phyloP scores from a whole-genome alignment of 2,888 invertebrate species.

The Meganola albula region DNA sequence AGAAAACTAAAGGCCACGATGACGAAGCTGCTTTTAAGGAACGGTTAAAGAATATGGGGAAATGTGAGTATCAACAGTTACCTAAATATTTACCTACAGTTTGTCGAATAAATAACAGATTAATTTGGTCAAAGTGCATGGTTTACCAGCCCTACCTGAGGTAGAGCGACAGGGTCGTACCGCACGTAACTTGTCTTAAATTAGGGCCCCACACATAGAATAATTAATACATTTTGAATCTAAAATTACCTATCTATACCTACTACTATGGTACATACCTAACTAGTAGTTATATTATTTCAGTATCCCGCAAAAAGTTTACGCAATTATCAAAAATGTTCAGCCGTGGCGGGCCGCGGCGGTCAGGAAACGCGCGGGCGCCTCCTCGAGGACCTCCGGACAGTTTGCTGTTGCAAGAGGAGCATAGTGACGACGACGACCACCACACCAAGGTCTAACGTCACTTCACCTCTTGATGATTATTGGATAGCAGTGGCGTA shows the following conservation, averaged over 20 bases:
- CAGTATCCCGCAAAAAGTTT: conserved; percentile 88
- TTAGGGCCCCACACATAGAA: too few species aligned
- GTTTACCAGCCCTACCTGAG: too few species aligned
- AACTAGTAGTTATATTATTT: conserved; percentile 23
- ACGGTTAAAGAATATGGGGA: conserved; percentile 88
- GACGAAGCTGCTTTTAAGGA: conserved; percentile 87
- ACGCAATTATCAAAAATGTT: conserved; percentile 87
- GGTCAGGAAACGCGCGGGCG: conserved; percentile 53
- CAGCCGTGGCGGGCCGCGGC: conserved; percentile 80
- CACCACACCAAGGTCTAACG: conserved; percentile 41
- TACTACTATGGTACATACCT: too few species aligned
- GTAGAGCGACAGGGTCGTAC: too few species aligned
- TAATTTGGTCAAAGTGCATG: too few species aligned
- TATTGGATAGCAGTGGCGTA: conserved; percentile 1
- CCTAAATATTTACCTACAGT: too few species aligned
- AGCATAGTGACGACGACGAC: conserved; percentile 80
- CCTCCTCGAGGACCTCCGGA: conserved; percentile 74
- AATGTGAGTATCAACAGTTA: conserved; percentile 67
- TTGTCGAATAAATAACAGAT: too few species aligned
- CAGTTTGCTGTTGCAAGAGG: conserved; percentile 78
- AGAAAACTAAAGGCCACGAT: conserved; percentile 68
- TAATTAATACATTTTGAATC: too few species aligned
- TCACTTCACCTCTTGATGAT: conserved; percentile 13
- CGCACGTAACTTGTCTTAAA: too few species aligned
- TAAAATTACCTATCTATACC: too few species aligned